Conservation (phyloP, 2,113 vertebrate genomes). For the Oceanodroma tethys region DNA sequence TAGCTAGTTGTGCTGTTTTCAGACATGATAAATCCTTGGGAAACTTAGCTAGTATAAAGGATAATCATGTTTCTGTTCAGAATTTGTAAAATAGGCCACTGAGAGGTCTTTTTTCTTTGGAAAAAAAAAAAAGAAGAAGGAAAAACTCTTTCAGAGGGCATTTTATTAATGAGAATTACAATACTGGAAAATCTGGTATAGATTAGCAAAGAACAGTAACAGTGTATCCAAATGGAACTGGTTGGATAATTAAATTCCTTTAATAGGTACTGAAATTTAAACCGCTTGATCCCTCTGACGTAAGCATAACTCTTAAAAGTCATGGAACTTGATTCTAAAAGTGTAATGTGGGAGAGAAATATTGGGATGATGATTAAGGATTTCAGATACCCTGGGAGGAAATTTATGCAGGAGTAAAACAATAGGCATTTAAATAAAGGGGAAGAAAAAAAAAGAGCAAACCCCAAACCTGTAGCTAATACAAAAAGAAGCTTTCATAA, state of each 20-base stretch:
- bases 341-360: not conserved
- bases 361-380: not conserved
- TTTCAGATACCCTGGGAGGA: not conserved
- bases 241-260: constrained; percentile 26
- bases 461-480: not conserved
- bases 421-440: not conserved
- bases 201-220: not conserved
- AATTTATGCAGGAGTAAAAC: not conserved
- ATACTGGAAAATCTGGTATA: constrained; percentile 29
- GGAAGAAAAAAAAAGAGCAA: not conserved
- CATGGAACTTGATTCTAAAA: constrained; percentile 10
- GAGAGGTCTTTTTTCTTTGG: not conserved
- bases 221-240: not conserved
- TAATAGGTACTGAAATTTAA: constrained; percentile 13
- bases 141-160: not conserved
- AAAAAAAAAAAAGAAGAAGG: not conserved
- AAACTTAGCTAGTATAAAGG: not conserved
- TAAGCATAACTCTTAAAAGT: constrained; percentile 31
- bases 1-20: not conserved
- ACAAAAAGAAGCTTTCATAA: not conserved
- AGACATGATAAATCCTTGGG: not conserved
- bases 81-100: constrained; percentile 7
- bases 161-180: constrained; percentile 42
- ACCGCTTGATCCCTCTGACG: not conserved
- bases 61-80: constrained; percentile 22